Evolutionary conservation across 2,113 vertebrate genomes (phyloP).

Genomic region (Dendrocopos noguchii): DNA sequence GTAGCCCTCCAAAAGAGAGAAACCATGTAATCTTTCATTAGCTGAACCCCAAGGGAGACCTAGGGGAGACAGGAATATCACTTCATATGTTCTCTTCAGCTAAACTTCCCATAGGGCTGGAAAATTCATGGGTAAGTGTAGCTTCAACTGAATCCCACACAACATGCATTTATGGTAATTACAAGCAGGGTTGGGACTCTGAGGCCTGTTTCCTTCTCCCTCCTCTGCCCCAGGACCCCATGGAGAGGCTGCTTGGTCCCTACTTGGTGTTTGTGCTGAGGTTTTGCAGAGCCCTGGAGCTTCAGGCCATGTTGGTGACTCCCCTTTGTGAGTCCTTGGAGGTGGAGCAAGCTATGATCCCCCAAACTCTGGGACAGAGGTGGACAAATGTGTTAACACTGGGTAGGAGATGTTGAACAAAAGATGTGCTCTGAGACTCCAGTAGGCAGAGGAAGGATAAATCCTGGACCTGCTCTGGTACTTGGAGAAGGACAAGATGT

Average conservation of each 20-base stretch:
- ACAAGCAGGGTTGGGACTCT: neutral
- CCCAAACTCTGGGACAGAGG: neutral
- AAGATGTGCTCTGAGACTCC: neutral
- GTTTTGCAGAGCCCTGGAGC: neutral
- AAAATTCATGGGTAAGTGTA: neutral
- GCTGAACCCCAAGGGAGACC: neutral
- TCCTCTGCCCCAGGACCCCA: neutral
- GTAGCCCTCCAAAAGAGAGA: neutral
- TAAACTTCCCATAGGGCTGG: neutral
- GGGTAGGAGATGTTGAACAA: neutral
- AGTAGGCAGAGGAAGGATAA: neutral
- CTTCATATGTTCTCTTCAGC: neutral
- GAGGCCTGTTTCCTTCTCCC: neutral
- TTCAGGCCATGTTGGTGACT: neutral
- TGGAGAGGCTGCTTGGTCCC: neutral
- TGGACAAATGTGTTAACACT: no score
- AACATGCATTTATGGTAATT: neutral
- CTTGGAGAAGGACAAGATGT: neutral
- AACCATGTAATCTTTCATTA: neutral
- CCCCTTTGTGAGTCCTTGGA: neutral
- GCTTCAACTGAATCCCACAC: neutral
- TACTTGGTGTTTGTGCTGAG: fast-evolving
- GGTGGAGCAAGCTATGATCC: neutral
- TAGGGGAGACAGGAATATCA: neutral
- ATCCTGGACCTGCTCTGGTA: neutral